A percentile compares a stretch with the other conserved stretches of the same genome.
Evolutionary conservation across 2,113 vertebrate species (phyloP).

Genomic region (Neotragus moschatus): DNA sequence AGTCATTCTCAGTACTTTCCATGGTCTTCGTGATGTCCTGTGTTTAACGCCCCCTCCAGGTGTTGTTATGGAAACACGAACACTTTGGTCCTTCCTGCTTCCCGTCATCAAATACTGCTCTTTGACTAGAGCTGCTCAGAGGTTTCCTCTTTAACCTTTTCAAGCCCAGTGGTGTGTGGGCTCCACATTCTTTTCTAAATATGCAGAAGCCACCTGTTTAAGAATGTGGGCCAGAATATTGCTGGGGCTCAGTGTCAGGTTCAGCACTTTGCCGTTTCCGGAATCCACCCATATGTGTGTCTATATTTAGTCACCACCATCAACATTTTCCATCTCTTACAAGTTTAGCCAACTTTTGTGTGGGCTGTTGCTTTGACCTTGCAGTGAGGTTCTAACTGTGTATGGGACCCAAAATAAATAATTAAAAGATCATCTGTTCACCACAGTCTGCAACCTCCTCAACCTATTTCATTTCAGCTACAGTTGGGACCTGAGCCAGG

Average conservation of each 20-base stretch:
- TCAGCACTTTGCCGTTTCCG: slow-evolving; percentile 37
- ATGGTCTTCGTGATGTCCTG: background rate
- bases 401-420: slow-evolving; percentile 44
- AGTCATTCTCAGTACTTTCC: background rate
- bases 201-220: slow-evolving; percentile 58
- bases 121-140: background rate
- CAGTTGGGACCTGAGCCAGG: background rate
- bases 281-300: slow-evolving; percentile 56
- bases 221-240: slow-evolving; percentile 31
- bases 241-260: slow-evolving; percentile 27
- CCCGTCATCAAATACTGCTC: background rate
- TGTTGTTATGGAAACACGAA: background rate
- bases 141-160: slow-evolving; percentile 46
- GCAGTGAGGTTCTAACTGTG: slow-evolving; percentile 7
- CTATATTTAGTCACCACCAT: slow-evolving; percentile 67
- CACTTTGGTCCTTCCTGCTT: background rate
- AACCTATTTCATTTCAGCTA: background rate
- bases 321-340: slow-evolving; percentile 64
- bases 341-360: slow-evolving; percentile 58
- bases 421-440: slow-evolving; percentile 38
- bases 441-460: background rate
- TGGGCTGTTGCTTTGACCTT: slow-evolving; percentile 57
- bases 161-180: slow-evolving; percentile 13
- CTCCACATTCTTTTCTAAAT: slow-evolving; percentile 68
- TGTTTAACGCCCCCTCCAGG: slow-evolving; percentile 12